Percentiles rank a stretch among this genome's conserved stretches.
phyloP scores from a whole-genome alignment of 2,888 invertebrate genomes.

The Globia sparganii region DNA sequence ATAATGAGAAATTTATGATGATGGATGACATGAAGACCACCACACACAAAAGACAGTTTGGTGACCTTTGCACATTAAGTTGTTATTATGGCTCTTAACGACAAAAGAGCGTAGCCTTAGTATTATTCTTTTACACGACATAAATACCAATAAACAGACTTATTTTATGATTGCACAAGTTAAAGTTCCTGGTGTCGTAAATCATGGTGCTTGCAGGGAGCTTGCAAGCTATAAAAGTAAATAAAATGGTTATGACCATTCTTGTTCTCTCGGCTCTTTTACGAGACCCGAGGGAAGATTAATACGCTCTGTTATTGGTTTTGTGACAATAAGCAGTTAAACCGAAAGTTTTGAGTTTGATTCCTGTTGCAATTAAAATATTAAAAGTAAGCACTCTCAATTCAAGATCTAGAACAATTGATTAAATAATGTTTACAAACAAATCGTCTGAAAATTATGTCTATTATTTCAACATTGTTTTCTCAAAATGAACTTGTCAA shows the following conservation, averaged over 20 bases:
- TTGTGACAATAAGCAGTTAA: slow-evolving; percentile 33
- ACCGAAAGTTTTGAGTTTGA: slow-evolving; percentile 21
- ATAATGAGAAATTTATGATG: neutral
- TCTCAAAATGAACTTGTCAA: slow-evolving; percentile 11
- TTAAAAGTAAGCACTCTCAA: neutral
- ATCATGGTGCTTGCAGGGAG: slow-evolving; percentile 46
- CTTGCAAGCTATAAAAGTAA: slow-evolving; percentile 61
- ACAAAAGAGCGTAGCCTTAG: neutral
- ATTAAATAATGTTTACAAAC: slow-evolving; percentile 21
- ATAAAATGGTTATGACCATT: slow-evolving; percentile 56
- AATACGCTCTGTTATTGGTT: slow-evolving; percentile 28
- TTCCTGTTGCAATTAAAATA: slow-evolving; percentile 15
- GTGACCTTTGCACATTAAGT: neutral
- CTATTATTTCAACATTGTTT: slow-evolving; percentile 12
- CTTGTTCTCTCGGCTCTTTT: slow-evolving; percentile 45
- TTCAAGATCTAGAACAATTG: neutral
- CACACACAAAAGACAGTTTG: neutral
- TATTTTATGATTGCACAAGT: slow-evolving; percentile 46
- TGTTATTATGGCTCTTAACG: neutral
- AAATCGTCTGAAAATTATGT: neutral
- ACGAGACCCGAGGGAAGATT: slow-evolving; percentile 49
- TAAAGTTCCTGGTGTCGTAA: slow-evolving; percentile 44
- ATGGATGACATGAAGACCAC: slow-evolving; percentile 4
- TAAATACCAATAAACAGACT: slow-evolving; percentile 48
- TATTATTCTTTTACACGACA: slow-evolving; percentile 18